Conservation (phyloP, 1,140 invertebrate genomes). For the Trichomalopsis sarcophagae region DNA sequence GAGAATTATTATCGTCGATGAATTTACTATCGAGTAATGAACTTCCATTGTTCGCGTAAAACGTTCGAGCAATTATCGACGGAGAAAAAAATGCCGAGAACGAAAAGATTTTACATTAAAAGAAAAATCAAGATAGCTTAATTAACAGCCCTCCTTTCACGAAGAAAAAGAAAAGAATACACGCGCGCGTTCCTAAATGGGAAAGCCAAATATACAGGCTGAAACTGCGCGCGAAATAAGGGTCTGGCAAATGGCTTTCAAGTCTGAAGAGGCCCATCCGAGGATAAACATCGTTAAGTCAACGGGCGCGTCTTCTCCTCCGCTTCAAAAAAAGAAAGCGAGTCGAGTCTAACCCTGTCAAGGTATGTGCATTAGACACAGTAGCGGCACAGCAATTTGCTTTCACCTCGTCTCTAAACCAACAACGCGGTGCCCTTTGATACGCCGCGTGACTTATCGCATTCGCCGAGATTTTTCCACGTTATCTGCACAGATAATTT, state of each 20-base stretch:
- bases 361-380: background rate
- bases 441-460: background rate
- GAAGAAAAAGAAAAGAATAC: background rate
- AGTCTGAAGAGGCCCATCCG: background rate
- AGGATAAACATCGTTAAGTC: slow-evolving; percentile 35
- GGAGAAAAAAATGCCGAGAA: too few relatives aligned
- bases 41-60: background rate
- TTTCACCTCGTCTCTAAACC: slow-evolving; percentile 1
- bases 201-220: background rate
- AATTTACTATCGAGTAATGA: too few relatives aligned
- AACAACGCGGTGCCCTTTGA: background rate
- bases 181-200: background rate
- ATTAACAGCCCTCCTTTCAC: background rate
- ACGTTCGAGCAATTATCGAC: too few relatives aligned
- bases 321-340: background rate
- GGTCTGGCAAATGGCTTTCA: background rate
- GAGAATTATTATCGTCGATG: too few relatives aligned
- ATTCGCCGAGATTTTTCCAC: background rate
- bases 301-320: background rate
- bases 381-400: slow-evolving; percentile 6
- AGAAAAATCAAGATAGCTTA: background rate
- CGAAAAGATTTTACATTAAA: too few relatives aligned
- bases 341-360: background rate
- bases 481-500: too few relatives aligned
- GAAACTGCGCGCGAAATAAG: background rate